Conservation (phyloP, 2,797 vertebrate species). For the Taenioides sp. region DNA sequence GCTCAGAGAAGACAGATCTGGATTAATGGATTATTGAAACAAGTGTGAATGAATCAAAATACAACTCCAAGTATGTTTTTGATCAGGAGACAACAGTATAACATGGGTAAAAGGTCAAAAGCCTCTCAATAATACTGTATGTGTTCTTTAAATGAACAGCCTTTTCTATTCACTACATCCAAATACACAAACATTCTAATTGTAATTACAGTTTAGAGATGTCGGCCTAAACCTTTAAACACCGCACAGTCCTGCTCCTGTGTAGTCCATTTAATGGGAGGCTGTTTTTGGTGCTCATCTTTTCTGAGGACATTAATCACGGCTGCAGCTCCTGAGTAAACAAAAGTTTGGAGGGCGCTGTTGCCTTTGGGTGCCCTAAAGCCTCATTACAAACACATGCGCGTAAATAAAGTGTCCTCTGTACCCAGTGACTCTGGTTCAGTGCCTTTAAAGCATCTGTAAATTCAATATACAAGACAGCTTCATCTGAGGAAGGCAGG, state of each 20-base stretch:
- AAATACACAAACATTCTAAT: no score
- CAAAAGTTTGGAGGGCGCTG: not conserved
- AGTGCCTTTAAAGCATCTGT: not conserved
- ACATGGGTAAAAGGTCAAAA: no score
- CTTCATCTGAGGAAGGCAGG: not conserved
- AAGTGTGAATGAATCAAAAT: no score
- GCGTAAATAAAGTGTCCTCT: not conserved
- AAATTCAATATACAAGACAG: not conserved
- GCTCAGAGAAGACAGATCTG: no score
- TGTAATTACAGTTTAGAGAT: not conserved
- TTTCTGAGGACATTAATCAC: not conserved
- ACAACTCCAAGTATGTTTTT: no score
- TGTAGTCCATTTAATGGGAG: not conserved
- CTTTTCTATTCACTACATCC: not conserved
- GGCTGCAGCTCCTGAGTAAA: not conserved
- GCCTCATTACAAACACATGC: not conserved
- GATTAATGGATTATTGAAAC: no score
- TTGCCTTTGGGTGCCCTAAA: not conserved
- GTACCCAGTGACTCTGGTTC: not conserved
- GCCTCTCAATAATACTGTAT: not conserved
- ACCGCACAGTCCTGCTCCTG: not conserved
- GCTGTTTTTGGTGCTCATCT: not conserved
- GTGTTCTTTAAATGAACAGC: not conserved
- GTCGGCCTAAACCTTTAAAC: not conserved
- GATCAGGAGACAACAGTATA: no score